Evolutionary conservation across 2,113 vertebrate species (phyloP).

Genomic region (Amazona guildingii): DNA sequence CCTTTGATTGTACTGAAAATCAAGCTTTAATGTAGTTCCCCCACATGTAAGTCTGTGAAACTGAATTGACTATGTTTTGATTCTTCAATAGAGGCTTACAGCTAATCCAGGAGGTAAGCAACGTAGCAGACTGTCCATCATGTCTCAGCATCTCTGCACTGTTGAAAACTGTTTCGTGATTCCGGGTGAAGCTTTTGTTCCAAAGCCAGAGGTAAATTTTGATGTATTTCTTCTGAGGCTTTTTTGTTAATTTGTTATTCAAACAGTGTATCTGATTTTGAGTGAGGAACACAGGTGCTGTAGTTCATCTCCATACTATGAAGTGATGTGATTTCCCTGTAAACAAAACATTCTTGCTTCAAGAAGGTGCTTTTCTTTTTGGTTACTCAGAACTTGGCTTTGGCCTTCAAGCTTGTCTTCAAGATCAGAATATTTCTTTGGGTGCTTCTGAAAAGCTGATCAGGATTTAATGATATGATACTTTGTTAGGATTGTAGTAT

Average conservation of each 20-base stretch:
- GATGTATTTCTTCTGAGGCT: not conserved
- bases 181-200: conserved; percentile 90
- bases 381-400: not conserved
- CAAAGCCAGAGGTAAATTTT: conserved; percentile 88
- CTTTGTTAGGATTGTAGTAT: not conserved
- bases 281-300: not conserved
- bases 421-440: not conserved
- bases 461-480: not conserved
- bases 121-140: conserved; percentile 90
- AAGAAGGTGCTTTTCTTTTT: not conserved
- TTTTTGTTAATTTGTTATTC: not conserved
- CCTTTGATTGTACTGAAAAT: not conserved
- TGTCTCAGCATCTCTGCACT: conserved; percentile 91
- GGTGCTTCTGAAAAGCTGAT: not conserved
- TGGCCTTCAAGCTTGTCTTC: not conserved
- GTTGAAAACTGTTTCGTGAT: conserved; percentile 87
- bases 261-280: not conserved
- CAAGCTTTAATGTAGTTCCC: not conserved
- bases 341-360: not conserved
- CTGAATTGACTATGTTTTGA: not conserved
- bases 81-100: conserved; percentile 80
- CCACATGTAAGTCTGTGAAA: too few species aligned
- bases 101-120: conserved; percentile 84
- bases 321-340: not conserved
- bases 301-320: not conserved